These are phyloP conservation scores for Saturnia japonica DNA, from an alignment of 2,888 invertebrate species.

Conservation along the genomic window DNA sequence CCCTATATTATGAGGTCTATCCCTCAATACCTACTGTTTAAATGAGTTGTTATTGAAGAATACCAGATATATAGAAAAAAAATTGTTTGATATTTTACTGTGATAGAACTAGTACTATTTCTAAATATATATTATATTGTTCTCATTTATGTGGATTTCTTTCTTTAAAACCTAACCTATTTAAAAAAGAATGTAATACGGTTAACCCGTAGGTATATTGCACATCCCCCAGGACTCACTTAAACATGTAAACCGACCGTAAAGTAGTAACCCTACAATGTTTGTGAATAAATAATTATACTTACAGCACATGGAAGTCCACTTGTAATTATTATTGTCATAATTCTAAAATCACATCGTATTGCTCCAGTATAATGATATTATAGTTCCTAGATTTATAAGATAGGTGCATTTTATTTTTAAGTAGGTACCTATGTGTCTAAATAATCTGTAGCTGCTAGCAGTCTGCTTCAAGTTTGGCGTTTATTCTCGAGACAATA, in stretches of 20 bases:
- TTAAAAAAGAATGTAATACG: background rate
- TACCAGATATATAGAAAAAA: conserved; percentile 28
- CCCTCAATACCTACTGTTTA: background rate
- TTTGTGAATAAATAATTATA: background rate
- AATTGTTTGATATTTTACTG: conserved; percentile 72
- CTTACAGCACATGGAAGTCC: background rate
- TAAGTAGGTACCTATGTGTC: conserved; percentile 25
- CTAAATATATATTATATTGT: conserved; percentile 30
- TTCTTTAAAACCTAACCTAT: conserved; percentile 14
- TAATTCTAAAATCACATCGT: background rate
- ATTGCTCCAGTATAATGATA: conserved; percentile 21
- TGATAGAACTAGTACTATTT: conserved; percentile 77
- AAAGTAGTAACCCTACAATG: background rate
- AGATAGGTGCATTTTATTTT: conserved; percentile 76
- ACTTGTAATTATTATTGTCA: background rate
- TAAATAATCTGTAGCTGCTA: conserved; percentile 15
- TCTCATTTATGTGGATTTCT: conserved; percentile 25
- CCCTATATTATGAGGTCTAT: no score
- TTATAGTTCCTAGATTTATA: conserved; percentile 68
- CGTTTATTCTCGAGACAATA: background rate
- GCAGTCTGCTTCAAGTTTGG: conserved; percentile 5
- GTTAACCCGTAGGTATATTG: background rate
- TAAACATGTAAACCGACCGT: background rate
- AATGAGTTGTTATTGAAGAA: conserved; percentile 13
- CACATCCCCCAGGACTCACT: background rate